Conservation (phyloP, 1,140 invertebrate genomes). For the Drosophila persimilis region DNA sequence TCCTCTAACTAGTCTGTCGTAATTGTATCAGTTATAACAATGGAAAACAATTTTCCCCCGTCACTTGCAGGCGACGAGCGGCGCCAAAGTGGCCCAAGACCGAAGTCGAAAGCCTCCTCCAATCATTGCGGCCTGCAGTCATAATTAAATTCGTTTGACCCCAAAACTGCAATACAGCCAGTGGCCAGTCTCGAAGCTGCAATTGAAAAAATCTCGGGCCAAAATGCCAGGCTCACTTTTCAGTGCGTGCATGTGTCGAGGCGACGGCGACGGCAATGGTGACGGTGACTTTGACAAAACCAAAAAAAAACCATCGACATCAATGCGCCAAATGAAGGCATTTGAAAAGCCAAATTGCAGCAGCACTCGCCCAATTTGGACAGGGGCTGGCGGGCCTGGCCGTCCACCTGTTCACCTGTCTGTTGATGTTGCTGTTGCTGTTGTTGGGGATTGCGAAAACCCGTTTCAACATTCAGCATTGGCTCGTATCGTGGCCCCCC, state of each 20-base stretch:
- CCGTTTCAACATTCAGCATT: slow-evolving; percentile 33
- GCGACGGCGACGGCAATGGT: no score
- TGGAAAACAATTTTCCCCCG: slow-evolving; percentile 17
- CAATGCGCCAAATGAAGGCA: slow-evolving; percentile 56
- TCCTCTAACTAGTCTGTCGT: not conserved
- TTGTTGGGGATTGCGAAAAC: slow-evolving; percentile 47
- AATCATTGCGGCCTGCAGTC: slow-evolving; percentile 35
- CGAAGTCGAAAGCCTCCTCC: not conserved
- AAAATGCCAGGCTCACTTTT: slow-evolving; percentile 32
- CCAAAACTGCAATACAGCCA: not conserved
- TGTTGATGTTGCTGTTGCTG: not conserved
- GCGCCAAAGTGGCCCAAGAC: no score
- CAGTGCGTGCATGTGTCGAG: slow-evolving; percentile 27
- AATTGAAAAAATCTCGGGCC: not conserved
- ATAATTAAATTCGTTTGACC: slow-evolving; percentile 40
- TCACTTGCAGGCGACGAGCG: slow-evolving; percentile 29
- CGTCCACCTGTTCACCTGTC: slow-evolving; percentile 9
- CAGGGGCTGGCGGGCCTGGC: slow-evolving; percentile 35
- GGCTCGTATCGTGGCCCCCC: not conserved
- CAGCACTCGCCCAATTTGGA: slow-evolving; percentile 49
- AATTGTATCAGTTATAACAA: slow-evolving; percentile 14
- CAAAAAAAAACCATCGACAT: slow-evolving; percentile 11
- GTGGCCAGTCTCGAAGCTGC: not conserved
- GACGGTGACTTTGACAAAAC: not conserved
- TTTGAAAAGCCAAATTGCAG: slow-evolving; percentile 43